Base-by-base conservation (phyloP, 2,113 vertebrate species). In the Aegotheles bennettii region DNA sequence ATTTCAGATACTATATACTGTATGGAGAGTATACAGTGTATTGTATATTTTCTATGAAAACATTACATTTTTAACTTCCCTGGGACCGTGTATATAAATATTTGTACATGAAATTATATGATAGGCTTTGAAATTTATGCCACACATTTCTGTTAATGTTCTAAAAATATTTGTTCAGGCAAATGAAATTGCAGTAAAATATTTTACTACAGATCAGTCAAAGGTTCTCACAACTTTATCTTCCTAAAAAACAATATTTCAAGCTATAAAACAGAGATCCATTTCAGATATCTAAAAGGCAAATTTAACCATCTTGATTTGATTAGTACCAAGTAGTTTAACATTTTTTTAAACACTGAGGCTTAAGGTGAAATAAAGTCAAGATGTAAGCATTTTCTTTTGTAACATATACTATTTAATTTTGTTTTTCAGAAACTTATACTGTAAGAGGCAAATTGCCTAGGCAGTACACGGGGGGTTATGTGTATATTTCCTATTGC, bases 11-110 rank as follows among this genome's bases (percentile, higher is more conserved):
- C 56, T 56, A 78, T 53, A 68, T 61, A 89, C 56, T 86, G 5
- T 69, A 82, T 14, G 28, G 45, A 67, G 11, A 87, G 17, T 84
- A 56, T 50, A 82, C 0, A 1, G 28, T 86, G 45, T 51, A 86
- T 91, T 96, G 85, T 88, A 86, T 97, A 96, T 97, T 96, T 94
- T 91, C 92, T 94, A 48, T 93, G 82, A 93, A 97, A 96, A 93
- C 80, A 95, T 89, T 70, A 92, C 51, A 94, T 94, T 96, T 96
- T 93, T 67, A 95, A 94, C 89, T 94, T 95, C 87, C 84, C 79
- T 89, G 83, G 64, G 87, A 92, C 59, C 79, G 8, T 84, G 87
- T 95, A 94, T 89, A 87, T 92, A 97, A 97, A 96, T 94, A 96
- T 96, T 96, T 95, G 60, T 67, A 81, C 85, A 89, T 92, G 67